phyloP scores from a whole-genome alignment of 2,797 vertebrate species.

The Otus scops region DNA sequence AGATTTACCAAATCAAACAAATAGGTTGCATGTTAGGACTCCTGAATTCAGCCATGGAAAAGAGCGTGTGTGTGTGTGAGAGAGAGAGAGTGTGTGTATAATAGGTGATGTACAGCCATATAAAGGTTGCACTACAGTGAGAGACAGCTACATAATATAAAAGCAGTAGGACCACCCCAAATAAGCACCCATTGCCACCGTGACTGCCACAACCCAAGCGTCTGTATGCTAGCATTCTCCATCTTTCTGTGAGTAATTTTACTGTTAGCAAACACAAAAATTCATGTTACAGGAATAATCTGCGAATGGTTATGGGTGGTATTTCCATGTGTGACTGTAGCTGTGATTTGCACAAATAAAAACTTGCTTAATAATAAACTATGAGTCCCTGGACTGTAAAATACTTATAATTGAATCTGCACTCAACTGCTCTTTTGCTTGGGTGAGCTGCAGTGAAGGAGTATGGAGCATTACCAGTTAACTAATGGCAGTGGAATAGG shows the following conservation, averaged over 20 bases:
- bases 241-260: not conserved
- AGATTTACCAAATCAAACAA: not conserved
- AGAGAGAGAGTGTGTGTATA: not conserved
- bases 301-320: not conserved
- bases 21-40: not conserved
- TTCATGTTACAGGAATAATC: not conserved
- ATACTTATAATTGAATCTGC: not conserved
- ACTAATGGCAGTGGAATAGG: not conserved
- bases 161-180: not conserved
- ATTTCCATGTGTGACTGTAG: not conserved
- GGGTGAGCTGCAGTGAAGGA: not conserved
- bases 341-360: not conserved
- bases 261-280: not conserved
- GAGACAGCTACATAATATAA: not conserved
- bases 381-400: not conserved
- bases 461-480: not conserved
- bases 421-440: not conserved
- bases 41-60: not conserved
- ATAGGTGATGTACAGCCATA: not conserved
- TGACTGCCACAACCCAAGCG: rapidly evolving
- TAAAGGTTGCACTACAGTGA: not conserved
- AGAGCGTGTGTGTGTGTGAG: too few relatives aligned
- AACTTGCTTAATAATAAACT: not conserved
- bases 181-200: not conserved
- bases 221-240: not conserved